A percentile compares a stretch with the other conserved stretches of the same genome.
These are phyloP conservation scores for Hydrolagus affinis DNA, from an alignment of 2,113 vertebrate species.

Conservation along the genomic window DNA sequence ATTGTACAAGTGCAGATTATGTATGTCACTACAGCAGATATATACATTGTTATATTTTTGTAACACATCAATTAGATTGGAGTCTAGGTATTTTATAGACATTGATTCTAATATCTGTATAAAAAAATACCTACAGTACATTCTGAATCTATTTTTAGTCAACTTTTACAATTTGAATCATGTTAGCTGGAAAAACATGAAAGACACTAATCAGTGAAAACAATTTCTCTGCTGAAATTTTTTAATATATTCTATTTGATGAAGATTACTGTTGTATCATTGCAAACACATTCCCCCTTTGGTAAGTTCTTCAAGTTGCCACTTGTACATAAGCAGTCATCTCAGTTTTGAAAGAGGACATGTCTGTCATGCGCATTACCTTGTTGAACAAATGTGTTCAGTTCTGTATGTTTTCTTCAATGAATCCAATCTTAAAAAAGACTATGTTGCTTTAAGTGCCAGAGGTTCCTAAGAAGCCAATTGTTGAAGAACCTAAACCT, in stretches of 20 bases:
- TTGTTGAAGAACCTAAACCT: constrained; percentile 31
- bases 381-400: neutral
- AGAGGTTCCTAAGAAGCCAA: constrained; percentile 29
- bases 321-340: neutral
- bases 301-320: neutral
- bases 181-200: neutral
- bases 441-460: constrained; percentile 34
- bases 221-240: neutral
- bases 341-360: neutral
- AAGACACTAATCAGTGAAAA: neutral
- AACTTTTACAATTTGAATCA: neutral
- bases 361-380: neutral
- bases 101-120: no score
- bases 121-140: no score
- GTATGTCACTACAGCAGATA: neutral
- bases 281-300: neutral
- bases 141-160: neutral
- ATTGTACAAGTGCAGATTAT: neutral
- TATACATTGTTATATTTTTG: neutral
- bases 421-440: neutral
- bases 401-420: neutral
- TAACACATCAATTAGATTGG: neutral
- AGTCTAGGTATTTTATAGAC: neutral
- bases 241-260: neutral
- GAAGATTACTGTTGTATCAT: neutral